Evolutionary conservation across 1,140 invertebrate species (phyloP).

Genomic region (Caenorhabditis tropicalis): DNA sequence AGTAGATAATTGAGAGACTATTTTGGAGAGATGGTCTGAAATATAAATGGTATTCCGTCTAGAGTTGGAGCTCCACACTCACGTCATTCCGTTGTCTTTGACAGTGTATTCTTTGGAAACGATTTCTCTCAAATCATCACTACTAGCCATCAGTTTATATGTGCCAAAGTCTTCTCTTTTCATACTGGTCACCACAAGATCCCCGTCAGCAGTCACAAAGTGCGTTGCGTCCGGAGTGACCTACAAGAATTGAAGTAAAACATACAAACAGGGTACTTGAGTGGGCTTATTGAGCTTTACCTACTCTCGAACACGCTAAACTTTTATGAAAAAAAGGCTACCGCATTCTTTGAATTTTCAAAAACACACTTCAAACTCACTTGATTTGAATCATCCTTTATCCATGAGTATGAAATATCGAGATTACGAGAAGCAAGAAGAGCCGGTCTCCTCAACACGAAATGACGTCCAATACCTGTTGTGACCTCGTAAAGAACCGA

Average conservation of each 20-base stretch:
- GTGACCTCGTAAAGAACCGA: constrained; percentile 37
- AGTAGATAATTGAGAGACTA: constrained; percentile 43
- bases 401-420: constrained; percentile 46
- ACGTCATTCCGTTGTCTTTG: constrained; percentile 22
- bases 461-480: not conserved
- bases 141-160: constrained; percentile 50
- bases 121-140: constrained; percentile 36
- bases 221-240: constrained; percentile 45
- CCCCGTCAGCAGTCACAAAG: constrained; percentile 46
- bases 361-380: not conserved
- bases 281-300: not conserved
- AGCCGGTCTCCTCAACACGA: constrained; percentile 35
- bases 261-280: constrained; percentile 21
- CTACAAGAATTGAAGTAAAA: constrained; percentile 39
- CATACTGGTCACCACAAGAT: constrained; percentile 42
- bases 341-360: not conserved
- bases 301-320: not conserved
- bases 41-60: not conserved
- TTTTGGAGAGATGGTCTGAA: not conserved
- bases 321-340: not conserved
- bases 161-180: constrained; percentile 25
- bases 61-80: not conserved
- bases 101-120: constrained; percentile 49
- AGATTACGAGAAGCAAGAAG: constrained; percentile 35
- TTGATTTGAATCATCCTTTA: constrained; percentile 29